Base-by-base conservation (phyloP, 1,140 invertebrate genomes). In the Drosophila novamexicana region DNA sequence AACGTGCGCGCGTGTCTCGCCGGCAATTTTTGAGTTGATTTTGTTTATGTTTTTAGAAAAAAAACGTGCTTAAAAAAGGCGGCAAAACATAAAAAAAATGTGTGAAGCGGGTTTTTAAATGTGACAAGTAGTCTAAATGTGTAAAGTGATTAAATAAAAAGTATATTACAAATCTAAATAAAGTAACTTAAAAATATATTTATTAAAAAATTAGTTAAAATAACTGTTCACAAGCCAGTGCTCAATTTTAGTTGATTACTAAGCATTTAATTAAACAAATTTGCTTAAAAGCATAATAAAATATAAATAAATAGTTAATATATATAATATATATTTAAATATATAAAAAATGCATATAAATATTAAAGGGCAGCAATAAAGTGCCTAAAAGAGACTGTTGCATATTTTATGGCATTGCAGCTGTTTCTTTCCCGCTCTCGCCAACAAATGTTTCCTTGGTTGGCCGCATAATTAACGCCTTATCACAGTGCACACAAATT, bases 401-500 rank as follows among this genome's bases (percentile, higher is more conserved):
- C 52, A 65, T 54, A 61, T 73, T 68, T 61, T 47, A 67, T 59
- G 47, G 47, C 18, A n/a, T 34, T 53, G 37, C 52, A 58, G 42
- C 37, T 42, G 5, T 32, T n/a, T 52, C 47, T 32, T 7, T 6
- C n/a, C 12, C 29, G 8, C 14, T 37, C 9, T 29, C 9, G 22
- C 32, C 22, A 29, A 5, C 22, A 29, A 29, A 29, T 12, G 7
- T 47, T 12, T 42, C 14, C 37, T 39, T 64, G 34, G 49, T 22
- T 69, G 14, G 42, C 36, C 58, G 50, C 50, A 82, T 82, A 86
- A 86, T 86, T 77, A 82, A 73, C 72, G 76, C 76, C 47, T 82
- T 86, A 86, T 86, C 83, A 62, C 66, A 70, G 39, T 71, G 72
- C 58, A 61, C 76, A 82, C 79, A 84, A 74, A 88, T 88, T 72